Percentiles rank a stretch among this genome's conserved stretches.
These are phyloP conservation scores for Whitmania pigra DNA, from an alignment of 1,140 invertebrate species.

Conservation along the genomic window DNA sequence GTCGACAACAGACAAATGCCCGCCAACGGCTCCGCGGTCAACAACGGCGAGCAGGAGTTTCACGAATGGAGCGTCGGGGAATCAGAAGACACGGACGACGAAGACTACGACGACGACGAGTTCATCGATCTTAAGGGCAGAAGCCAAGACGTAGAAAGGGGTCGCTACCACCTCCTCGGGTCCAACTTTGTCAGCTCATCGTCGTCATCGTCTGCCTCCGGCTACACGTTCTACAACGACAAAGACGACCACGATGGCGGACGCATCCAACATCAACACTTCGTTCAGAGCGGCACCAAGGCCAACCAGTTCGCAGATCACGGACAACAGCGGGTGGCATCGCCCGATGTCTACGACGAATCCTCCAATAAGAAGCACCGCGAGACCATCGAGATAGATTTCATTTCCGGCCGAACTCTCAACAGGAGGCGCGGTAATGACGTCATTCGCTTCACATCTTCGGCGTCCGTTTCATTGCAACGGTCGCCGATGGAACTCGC, in stretches of 20 bases:
- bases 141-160: not conserved
- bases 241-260: not conserved
- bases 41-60: too few species aligned
- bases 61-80: not conserved
- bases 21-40: too few species aligned
- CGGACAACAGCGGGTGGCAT: not conserved
- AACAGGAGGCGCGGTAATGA: slow-evolving; percentile 2
- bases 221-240: not conserved
- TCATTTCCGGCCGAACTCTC: slow-evolving; percentile 4
- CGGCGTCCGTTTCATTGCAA: not conserved
- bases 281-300: not conserved
- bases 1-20: not conserved
- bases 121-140: not conserved
- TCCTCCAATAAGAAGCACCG: not conserved
- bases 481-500: not conserved
- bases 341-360: not conserved
- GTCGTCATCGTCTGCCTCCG: not conserved
- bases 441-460: not conserved
- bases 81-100: not conserved
- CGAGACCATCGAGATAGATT: slow-evolving; percentile 5
- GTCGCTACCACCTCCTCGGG: not conserved
- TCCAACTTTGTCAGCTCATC: not conserved
- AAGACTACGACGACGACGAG: not conserved
- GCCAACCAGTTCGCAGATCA: not conserved
- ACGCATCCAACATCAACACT: not conserved